A percentile compares a stretch with the other conserved stretches of the same genome.
Conservation (phyloP, 1,140 invertebrate species). For the Drosophila kepulauana region DNA sequence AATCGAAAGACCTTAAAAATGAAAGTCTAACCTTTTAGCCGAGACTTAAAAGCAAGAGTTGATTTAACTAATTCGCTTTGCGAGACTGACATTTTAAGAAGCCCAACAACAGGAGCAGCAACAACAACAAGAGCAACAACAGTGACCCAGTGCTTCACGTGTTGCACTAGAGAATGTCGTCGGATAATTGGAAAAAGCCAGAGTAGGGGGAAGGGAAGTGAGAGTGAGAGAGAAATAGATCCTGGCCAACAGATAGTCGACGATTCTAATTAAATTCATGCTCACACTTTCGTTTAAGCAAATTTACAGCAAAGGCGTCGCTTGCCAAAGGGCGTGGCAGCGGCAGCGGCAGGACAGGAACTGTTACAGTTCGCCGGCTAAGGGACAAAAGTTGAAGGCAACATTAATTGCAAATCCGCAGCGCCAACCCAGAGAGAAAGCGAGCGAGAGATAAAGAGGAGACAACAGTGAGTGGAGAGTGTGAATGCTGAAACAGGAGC, state of each 20-base stretch:
- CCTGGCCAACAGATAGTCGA: constrained; percentile 49
- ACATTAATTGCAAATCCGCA: constrained; percentile 82
- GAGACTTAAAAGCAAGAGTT: constrained; percentile 40
- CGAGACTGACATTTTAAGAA: constrained; percentile 54
- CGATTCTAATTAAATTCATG: constrained; percentile 81
- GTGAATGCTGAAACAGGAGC: constrained; percentile 12
- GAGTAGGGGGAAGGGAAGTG: not conserved
- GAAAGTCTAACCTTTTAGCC: constrained; percentile 16
- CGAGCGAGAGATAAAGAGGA: constrained; percentile 14
- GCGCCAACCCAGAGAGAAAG: constrained; percentile 38
- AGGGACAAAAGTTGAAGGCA: constrained; percentile 78
- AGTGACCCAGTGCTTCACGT: constrained; percentile 39
- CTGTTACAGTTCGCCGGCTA: constrained; percentile 31
- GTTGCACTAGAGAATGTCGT: constrained; percentile 50
- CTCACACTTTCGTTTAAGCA: constrained; percentile 81
- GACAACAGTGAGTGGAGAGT: not conserved
- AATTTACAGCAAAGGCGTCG: constrained; percentile 62
- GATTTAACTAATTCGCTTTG: constrained; percentile 64
- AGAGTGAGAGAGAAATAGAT: constrained; percentile 49
- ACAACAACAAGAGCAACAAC: constrained; percentile 39
- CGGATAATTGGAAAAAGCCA: constrained; percentile 54
- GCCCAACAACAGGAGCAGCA: constrained; percentile 20
- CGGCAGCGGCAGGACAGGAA: constrained; percentile 4
- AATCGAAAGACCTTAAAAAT: not conserved
- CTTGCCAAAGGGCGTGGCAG: constrained; percentile 14